Evolutionary conservation across 2,797 vertebrate genomes (phyloP).

Genomic region (Glyptemys insculpta): DNA sequence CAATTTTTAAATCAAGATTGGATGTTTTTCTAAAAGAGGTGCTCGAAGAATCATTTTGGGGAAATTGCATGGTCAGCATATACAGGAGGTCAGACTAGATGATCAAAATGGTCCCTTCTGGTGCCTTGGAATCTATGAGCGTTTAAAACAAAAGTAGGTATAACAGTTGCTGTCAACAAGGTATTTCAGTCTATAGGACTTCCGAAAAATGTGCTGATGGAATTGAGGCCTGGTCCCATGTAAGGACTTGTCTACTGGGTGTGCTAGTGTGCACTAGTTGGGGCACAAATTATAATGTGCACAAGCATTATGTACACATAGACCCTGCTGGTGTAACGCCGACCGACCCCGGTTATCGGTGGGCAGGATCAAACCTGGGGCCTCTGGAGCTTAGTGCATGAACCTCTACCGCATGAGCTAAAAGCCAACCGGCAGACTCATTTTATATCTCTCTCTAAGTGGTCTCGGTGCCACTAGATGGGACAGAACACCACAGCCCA

Average conservation of each 20-base stretch:
- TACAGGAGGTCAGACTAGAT: not conserved
- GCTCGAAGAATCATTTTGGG: not conserved
- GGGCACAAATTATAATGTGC: not conserved
- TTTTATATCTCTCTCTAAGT: too few relatives aligned
- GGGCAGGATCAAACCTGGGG: too few relatives aligned
- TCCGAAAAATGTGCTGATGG: not conserved
- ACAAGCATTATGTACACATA: not conserved
- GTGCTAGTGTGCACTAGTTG: not conserved
- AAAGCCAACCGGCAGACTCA: too few relatives aligned
- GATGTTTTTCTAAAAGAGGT: not conserved
- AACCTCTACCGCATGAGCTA: too few relatives aligned
- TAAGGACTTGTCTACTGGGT: not conserved
- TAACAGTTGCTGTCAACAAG: not conserved
- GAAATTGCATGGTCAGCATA: not conserved
- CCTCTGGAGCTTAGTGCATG: too few relatives aligned
- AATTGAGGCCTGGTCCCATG: not conserved
- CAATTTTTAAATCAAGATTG: not conserved
- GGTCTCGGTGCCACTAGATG: too few relatives aligned
- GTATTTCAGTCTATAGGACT: not conserved
- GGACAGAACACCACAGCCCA: too few relatives aligned
- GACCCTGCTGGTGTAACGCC: too few relatives aligned
- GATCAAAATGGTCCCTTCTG: not conserved
- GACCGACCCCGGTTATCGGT: too few relatives aligned
- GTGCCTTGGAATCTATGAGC: not conserved
- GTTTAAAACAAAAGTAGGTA: not conserved